phyloP scores from a whole-genome alignment of 2,113 vertebrate genomes.

The Paedocypris sp. region DNA sequence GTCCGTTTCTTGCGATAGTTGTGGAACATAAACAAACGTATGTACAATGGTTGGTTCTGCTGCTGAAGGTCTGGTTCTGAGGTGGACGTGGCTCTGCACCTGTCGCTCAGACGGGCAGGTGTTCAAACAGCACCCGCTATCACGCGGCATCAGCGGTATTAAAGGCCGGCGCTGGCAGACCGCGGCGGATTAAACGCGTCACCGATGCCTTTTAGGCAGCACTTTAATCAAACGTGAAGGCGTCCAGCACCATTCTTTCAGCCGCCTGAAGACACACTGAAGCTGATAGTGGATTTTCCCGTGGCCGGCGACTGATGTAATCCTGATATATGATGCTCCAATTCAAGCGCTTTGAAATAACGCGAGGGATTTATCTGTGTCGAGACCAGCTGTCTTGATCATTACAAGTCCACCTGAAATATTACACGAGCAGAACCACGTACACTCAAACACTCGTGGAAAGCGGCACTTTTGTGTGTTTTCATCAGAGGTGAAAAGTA shows the following conservation, averaged over 20 bases:
- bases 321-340: background rate
- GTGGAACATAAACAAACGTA: slow-evolving; percentile 16
- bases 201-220: background rate
- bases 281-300: background rate
- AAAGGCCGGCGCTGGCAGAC: slow-evolving; percentile 36
- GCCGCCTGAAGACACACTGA: background rate
- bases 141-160: slow-evolving; percentile 41
- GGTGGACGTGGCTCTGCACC: slow-evolving; percentile 22
- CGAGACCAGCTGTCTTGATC: background rate
- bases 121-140: slow-evolving; percentile 55
- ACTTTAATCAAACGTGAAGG: background rate
- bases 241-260: background rate
- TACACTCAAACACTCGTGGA: too few relatives aligned
- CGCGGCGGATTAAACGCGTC: background rate
- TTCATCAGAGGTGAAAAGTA: too few relatives aligned
- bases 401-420: background rate
- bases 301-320: background rate
- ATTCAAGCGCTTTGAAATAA: too few relatives aligned
- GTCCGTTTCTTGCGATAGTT: too few relatives aligned
- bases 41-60: slow-evolving; percentile 2
- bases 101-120: slow-evolving; percentile 52
- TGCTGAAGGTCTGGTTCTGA: background rate
- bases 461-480: too few relatives aligned
- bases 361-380: too few relatives aligned
- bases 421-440: too few relatives aligned